A percentile compares a stretch with the other conserved stretches of the same genome.
Conservation (phyloP, 2,888 invertebrate species). For the Tortricodes alternella region DNA sequence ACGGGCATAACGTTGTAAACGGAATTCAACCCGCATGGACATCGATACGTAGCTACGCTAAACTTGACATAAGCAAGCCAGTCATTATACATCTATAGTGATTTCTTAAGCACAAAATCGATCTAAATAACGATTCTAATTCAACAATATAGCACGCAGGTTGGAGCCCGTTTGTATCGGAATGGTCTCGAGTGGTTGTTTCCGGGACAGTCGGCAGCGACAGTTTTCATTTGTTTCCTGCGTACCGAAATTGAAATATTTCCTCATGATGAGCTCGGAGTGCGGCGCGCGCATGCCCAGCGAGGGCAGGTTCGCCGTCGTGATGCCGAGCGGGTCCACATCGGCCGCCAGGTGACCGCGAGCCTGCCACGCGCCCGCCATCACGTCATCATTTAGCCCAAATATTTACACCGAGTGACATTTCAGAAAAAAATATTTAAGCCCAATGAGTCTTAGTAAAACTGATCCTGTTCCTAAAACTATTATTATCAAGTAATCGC, state of each 20-base stretch:
- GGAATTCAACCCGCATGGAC: conserved; percentile 12
- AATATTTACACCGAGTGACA: conserved; percentile 42
- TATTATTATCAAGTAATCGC: background rate
- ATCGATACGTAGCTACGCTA: conserved; percentile 19
- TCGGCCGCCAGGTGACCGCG: conserved; percentile 97
- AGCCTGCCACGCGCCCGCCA: conserved; percentile 85
- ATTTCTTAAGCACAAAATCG: background rate
- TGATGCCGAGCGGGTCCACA: conserved; percentile 97
- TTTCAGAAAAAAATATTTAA: background rate
- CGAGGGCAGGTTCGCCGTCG: conserved; percentile 85
- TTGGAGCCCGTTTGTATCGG: conserved; percentile 7
- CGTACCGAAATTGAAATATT: conserved; percentile 83
- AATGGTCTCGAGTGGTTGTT: conserved; percentile 48
- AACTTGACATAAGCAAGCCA: conserved; percentile 11
- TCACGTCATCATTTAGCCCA: conserved; percentile 62
- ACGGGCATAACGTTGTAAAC: background rate
- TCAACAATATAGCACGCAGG: conserved; percentile 1
- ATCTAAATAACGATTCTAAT: conserved; percentile 42
- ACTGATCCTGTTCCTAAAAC: background rate
- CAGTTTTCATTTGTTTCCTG: conserved; percentile 46
- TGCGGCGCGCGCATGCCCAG: conserved; percentile 77
- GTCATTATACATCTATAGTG: conserved; percentile 16
- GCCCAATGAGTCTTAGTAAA: background rate
- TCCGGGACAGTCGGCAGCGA: conserved; percentile 49
- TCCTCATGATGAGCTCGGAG: conserved; percentile 83